Conservation (phyloP, 2,888 invertebrate genomes). For the Drosophila nr. fundita region DNA sequence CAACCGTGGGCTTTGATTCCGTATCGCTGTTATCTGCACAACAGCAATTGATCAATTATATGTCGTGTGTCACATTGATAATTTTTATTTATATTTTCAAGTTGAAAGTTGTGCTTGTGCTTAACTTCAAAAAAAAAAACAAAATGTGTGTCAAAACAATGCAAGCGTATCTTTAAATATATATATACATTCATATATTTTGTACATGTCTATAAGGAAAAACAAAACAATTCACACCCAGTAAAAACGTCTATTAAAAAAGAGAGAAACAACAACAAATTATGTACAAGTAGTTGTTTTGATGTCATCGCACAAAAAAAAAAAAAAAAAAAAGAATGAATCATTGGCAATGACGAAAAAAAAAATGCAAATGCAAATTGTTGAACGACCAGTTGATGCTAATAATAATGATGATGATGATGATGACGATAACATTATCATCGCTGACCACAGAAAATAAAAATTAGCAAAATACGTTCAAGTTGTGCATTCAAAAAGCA, state of each 20-base stretch:
- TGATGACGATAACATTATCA: not conserved
- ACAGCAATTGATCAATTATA: not conserved
- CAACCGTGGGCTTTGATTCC: slow-evolving; percentile 86
- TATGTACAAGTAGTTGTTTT: slow-evolving; percentile 18
- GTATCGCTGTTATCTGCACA: slow-evolving; percentile 84
- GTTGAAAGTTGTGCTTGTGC: slow-evolving; percentile 17
- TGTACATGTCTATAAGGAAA: not conserved
- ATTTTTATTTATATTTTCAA: not conserved
- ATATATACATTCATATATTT: not conserved
- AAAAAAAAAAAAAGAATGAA: slow-evolving; percentile 36
- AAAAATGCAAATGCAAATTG: slow-evolving; percentile 14
- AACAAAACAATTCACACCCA: slow-evolving; percentile 34
- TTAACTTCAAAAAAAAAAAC: slow-evolving; percentile 22
- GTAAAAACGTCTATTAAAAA: slow-evolving; percentile 10
- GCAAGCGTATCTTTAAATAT: slow-evolving; percentile 17
- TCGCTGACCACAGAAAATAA: slow-evolving; percentile 5
- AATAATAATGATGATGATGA: slow-evolving; percentile 6
- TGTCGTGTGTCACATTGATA: not conserved
- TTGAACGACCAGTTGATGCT: slow-evolving; percentile 18
- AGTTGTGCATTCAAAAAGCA: slow-evolving; percentile 21
- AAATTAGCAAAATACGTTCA: slow-evolving; percentile 3
- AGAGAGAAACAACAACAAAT: slow-evolving; percentile 1
- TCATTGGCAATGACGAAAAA: slow-evolving; percentile 32
- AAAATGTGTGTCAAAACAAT: slow-evolving; percentile 49
- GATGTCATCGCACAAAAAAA: slow-evolving; percentile 38